phyloP scores from a whole-genome alignment of 2,888 invertebrate genomes.

The Geotrupes spiniger region DNA sequence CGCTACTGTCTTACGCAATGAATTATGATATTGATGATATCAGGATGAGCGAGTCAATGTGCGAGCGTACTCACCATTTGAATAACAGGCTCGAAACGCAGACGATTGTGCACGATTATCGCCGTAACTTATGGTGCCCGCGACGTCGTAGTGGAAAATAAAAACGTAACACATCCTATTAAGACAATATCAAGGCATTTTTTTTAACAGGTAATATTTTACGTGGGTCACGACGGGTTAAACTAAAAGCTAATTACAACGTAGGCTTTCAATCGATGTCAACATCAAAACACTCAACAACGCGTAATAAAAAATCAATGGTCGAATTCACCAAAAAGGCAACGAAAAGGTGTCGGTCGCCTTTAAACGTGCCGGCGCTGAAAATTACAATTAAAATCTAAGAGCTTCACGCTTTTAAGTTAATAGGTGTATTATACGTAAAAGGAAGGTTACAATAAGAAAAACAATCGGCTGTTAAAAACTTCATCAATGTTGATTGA shows the following conservation, averaged over 20 bases:
- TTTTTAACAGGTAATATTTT: too few relatives aligned
- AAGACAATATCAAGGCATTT: too few relatives aligned
- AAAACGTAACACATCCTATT: too few relatives aligned
- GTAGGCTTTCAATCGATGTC: too few relatives aligned
- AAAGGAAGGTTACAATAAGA: slow-evolving; percentile 29
- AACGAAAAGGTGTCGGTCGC: slow-evolving; percentile 13
- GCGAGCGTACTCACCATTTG: slow-evolving; percentile 6
- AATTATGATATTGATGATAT: slow-evolving; percentile 49
- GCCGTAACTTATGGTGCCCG: too few relatives aligned
- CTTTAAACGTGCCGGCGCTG: slow-evolving; percentile 20
- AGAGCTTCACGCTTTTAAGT: slow-evolving; percentile 27
- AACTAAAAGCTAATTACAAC: too few relatives aligned
- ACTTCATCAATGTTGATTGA: slow-evolving; percentile 32
- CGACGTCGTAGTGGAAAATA: too few relatives aligned
- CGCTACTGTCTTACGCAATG: slow-evolving; percentile 48
- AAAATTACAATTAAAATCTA: slow-evolving; percentile 27
- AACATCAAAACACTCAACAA: neutral
- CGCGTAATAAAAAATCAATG: neutral
- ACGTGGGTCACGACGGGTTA: too few relatives aligned
- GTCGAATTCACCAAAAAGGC: too few relatives aligned
- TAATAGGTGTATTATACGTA: slow-evolving; percentile 23
- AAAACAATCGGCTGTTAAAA: slow-evolving; percentile 33
- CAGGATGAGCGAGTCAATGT: slow-evolving; percentile 31
- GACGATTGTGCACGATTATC: slow-evolving; percentile 1
- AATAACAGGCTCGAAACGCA: slow-evolving; percentile 1